Conservation (phyloP, 92 coral and sea anemone genomes). For the Zoanthus sansibaricus region DNA sequence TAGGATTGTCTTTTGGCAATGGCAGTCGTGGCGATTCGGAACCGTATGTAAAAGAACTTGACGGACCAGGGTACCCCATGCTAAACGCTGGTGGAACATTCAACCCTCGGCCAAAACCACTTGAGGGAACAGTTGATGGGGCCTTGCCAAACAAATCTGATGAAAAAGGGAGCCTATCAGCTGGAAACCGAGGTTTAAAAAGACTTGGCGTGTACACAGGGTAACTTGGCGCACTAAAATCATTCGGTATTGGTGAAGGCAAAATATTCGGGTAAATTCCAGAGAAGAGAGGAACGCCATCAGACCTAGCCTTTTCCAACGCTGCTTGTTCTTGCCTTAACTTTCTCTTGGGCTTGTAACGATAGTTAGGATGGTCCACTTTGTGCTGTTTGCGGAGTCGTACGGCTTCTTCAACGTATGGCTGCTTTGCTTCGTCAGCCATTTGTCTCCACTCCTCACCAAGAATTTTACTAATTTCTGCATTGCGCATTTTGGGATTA, state of each 20-base stretch:
- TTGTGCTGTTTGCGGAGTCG: slow-evolving; percentile 87
- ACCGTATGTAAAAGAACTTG: slow-evolving; percentile 12
- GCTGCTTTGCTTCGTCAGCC: slow-evolving; percentile 80
- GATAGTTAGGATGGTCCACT: slow-evolving; percentile 86
- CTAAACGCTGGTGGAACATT: slow-evolving; percentile 21
- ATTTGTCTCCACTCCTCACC: slow-evolving; percentile 92
- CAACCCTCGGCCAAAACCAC: slow-evolving; percentile 32
- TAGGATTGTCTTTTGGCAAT: slow-evolving; percentile 34
- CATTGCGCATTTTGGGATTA: slow-evolving; percentile 95
- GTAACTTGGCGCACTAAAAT: slow-evolving; percentile 11
- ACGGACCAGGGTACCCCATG: slow-evolving; percentile 42
- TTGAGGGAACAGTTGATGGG: slow-evolving; percentile 19
- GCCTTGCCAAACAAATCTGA: slow-evolving; percentile 23
- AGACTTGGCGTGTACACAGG: slow-evolving; percentile 26
- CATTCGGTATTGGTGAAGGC: slow-evolving; percentile 35
- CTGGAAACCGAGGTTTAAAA: slow-evolving; percentile 49
- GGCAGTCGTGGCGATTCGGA: slow-evolving; percentile 31
- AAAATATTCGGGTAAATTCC: slow-evolving; percentile 48
- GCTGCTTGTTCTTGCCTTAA: slow-evolving; percentile 60
- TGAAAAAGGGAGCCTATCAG: slow-evolving; percentile 38
- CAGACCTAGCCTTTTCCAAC: slow-evolving; percentile 52
- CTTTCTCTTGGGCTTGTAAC: slow-evolving; percentile 88
- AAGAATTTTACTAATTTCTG: slow-evolving; percentile 88
- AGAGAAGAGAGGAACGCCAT: slow-evolving; percentile 47
- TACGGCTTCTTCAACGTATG: slow-evolving; percentile 85